A percentile compares a stretch with the other conserved stretches of the same genome.
Evolutionary conservation across 2,113 vertebrate genomes (phyloP).

Genomic region (Balaeniceps rex): DNA sequence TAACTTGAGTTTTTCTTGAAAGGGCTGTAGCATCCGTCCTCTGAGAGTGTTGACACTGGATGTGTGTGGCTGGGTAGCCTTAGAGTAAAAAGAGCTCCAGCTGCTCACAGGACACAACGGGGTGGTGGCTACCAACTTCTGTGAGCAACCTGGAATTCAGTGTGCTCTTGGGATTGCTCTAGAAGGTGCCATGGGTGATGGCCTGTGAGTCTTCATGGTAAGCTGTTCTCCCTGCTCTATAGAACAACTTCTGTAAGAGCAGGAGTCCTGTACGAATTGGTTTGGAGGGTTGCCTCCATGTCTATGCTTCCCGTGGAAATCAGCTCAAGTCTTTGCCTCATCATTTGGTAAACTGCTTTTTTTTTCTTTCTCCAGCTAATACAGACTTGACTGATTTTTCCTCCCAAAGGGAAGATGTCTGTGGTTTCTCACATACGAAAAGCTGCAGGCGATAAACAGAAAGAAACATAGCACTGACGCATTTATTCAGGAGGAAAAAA

Average conservation of each 20-base stretch:
- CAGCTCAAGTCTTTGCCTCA: background rate
- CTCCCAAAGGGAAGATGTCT: background rate
- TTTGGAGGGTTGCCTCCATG: background rate
- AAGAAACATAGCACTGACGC: background rate
- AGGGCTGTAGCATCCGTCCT: background rate
- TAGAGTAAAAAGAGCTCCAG: background rate
- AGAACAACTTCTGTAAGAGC: background rate
- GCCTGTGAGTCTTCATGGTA: background rate
- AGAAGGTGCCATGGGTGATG: background rate
- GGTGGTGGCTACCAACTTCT: background rate
- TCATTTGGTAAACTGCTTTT: background rate
- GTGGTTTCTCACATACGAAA: background rate
- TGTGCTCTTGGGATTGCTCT: background rate
- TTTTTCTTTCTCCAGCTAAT: background rate
- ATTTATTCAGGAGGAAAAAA: background rate
- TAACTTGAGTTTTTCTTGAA: background rate
- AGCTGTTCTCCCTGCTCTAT: background rate
- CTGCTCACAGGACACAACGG: too few relatives aligned
- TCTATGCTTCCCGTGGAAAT: background rate
- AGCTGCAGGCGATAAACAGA: background rate
- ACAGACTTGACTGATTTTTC: background rate
- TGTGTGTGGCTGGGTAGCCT: background rate
- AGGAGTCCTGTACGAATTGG: background rate
- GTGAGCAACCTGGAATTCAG: background rate
- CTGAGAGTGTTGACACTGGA: background rate